A percentile compares a stretch with the other conserved stretches of the same genome.
These are phyloP conservation scores for Intellagama lesueurii DNA, from an alignment of 2,797 vertebrate species.

Conservation along the genomic window DNA sequence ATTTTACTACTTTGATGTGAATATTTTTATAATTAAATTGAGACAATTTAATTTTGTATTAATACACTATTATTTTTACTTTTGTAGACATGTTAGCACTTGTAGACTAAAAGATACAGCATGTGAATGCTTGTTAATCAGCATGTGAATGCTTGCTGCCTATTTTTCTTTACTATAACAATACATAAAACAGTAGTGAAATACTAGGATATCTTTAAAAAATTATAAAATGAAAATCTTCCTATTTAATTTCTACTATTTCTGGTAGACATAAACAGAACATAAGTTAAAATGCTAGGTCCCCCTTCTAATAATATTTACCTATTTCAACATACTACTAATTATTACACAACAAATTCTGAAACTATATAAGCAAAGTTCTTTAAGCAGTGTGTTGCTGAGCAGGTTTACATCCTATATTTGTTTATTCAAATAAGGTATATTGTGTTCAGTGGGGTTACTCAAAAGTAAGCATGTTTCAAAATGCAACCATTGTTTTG, in stretches of 20 bases:
- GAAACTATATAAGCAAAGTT: background rate
- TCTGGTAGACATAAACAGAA: background rate
- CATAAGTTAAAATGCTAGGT: background rate
- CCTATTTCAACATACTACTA: background rate
- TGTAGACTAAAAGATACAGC: background rate
- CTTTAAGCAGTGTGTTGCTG: background rate
- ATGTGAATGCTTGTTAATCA: background rate
- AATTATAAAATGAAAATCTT: background rate
- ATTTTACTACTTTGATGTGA: background rate
- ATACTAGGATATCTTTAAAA: background rate
- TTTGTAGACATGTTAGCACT: background rate
- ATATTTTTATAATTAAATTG: background rate
- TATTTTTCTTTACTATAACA: background rate
- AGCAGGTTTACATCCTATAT: background rate
- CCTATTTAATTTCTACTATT: background rate
- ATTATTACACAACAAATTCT: background rate
- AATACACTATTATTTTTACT: background rate
- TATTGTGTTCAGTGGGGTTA: background rate
- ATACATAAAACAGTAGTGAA: background rate
- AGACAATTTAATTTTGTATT: background rate
- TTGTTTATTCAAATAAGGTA: background rate
- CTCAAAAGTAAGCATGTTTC: background rate
- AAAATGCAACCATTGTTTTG: background rate
- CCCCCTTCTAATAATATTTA: background rate
- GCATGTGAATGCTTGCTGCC: background rate